A percentile compares a stretch with the other conserved stretches of the same genome.
phyloP scores from a whole-genome alignment of 2,113 vertebrate species.

The Cinclus mexicanus region DNA sequence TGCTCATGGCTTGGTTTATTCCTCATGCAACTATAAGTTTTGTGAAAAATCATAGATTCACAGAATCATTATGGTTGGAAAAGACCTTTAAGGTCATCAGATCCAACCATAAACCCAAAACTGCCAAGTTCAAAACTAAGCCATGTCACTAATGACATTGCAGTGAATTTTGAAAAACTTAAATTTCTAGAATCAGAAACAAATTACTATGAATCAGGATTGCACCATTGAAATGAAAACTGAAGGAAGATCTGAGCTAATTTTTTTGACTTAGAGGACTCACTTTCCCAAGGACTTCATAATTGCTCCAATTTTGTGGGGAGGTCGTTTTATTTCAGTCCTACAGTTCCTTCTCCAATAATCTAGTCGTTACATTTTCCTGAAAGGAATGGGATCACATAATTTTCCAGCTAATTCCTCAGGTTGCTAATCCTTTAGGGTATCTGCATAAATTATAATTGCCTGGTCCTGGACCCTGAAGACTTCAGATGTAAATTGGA shows the following conservation, averaged over 20 bases:
- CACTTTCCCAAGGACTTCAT: background rate
- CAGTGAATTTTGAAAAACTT: background rate
- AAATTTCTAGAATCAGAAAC: background rate
- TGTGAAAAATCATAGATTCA: background rate
- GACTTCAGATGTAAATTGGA: background rate
- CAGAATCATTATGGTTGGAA: background rate
- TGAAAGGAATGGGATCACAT: accelerated
- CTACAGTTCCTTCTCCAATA: background rate
- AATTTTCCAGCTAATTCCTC: background rate
- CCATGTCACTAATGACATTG: background rate
- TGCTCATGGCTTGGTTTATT: background rate
- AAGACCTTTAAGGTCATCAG: background rate
- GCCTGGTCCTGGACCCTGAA: background rate
- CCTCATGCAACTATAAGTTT: background rate
- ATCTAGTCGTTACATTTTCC: background rate
- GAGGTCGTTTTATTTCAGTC: background rate
- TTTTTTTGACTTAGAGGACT: background rate
- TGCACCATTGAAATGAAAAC: background rate
- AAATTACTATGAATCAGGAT: background rate
- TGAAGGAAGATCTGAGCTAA: background rate
- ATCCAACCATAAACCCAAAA: background rate
- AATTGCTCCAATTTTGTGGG: background rate
- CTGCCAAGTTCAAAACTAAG: background rate
- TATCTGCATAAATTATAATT: background rate
- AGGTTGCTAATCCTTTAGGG: background rate